Percentiles rank a stretch among this genome's conserved stretches.
Conservation (phyloP, 2,888 invertebrate genomes). For the Dascillus cervinus region DNA sequence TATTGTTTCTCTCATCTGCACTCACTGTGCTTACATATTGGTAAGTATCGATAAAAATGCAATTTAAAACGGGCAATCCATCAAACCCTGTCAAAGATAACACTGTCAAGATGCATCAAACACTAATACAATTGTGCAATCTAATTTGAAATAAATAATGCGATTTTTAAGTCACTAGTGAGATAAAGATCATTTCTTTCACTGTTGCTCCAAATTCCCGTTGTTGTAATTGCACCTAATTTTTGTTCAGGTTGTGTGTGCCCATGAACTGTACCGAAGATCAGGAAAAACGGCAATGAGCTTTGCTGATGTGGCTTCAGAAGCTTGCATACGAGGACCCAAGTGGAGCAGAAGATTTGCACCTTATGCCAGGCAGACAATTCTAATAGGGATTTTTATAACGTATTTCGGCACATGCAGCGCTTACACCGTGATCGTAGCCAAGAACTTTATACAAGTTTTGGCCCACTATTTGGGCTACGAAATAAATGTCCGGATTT, state of each 20-base stretch:
- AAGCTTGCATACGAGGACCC: conserved; percentile 72
- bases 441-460: conserved; percentile 71
- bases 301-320: conserved; percentile 80
- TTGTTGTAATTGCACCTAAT: too few relatives aligned
- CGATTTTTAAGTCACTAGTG: too few relatives aligned
- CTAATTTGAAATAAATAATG: too few relatives aligned
- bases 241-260: conserved; percentile 64
- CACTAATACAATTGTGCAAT: too few relatives aligned
- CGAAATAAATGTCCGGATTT: conserved; percentile 50
- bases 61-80: too few relatives aligned
- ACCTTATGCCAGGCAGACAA: conserved; percentile 52
- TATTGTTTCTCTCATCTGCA: conserved; percentile 80
- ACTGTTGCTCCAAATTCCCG: too few relatives aligned
- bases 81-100: too few relatives aligned
- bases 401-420: conserved; percentile 98
- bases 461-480: conserved; percentile 51
- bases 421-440: conserved; percentile 91
- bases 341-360: conserved; percentile 57
- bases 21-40: conserved; percentile 90
- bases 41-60: conserved; percentile 52
- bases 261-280: conserved; percentile 69
- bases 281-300: conserved; percentile 66
- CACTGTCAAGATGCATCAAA: too few relatives aligned
- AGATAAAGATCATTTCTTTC: too few relatives aligned
- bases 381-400: conserved; percentile 60